Evolutionary conservation across 2,797 vertebrate species (phyloP), one percentile per base, ranked within the genome.

Genomic region (Arctocebus calabarensis): DNA sequence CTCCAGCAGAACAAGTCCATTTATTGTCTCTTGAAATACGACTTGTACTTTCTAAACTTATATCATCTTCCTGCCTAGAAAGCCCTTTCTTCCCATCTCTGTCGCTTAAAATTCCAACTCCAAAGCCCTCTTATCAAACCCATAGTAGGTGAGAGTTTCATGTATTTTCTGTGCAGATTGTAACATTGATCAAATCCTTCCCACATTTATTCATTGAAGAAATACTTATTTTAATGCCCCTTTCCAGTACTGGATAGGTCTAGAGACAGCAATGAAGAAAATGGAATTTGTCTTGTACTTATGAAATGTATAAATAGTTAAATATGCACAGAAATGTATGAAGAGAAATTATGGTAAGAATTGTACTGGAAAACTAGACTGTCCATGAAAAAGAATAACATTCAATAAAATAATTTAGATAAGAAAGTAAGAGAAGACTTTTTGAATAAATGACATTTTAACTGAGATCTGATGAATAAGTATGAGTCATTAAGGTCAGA

Each of bases 391-490:
- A 88, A 95, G 4, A 91, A 59, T 68, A 88, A 52, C 59, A 6
- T 79, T 84, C 86, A 57, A 79, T 45, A 74, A 82, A 91, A 82
- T 84, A 94, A 93, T 71, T 82, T 71, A 91, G 32, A 74, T 71
- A 62, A 9, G 4, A 43, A 74, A 32, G 29, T 48, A 62, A 86
- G 70, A 84, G 52, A 84, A 92, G n/a, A 22, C 19, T 75, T 78
- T 13, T 23, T 19, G 3, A 79, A 45, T 34, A 81, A 86, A 40
- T 77, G 14, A 68, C 45, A 81, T 84, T 84, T 95, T 59, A 81
- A 22, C n/a, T 71, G 37, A 88, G 48, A 77, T 92, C 29, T 90
- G n/a, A 89, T 59, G 48, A 70, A 57, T 78, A 5, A 68, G 32
- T 71, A 55, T 81, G 29, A 74, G 23, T 25, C 37, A 81, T 88